A percentile compares a stretch with the other conserved stretches of the same genome.
Evolutionary conservation across 2,888 invertebrate species (phyloP).

Genomic region (Chrysolina haemoptera): DNA sequence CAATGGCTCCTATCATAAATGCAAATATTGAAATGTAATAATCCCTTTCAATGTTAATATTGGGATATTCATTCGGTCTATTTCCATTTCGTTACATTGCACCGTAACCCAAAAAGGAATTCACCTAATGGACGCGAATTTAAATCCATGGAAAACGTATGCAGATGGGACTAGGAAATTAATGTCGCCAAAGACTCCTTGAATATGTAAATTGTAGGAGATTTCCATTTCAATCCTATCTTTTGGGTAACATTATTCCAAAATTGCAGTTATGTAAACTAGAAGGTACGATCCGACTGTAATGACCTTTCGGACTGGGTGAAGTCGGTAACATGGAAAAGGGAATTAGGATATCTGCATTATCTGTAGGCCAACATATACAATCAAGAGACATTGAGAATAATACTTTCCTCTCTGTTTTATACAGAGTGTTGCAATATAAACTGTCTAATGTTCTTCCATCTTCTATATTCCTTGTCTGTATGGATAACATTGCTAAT

Average conservation of each 20-base stretch:
- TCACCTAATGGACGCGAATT: conserved; percentile 13
- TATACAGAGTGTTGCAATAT: no score
- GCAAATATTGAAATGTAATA: background rate
- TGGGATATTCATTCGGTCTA: background rate
- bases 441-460: no score
- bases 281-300: background rate
- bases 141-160: conserved; percentile 19
- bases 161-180: conserved; percentile 26
- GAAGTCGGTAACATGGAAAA: background rate
- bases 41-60: background rate
- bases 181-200: conserved; percentile 32
- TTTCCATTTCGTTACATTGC: background rate
- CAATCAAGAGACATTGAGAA: background rate
- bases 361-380: background rate
- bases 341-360: background rate
- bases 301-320: conserved; percentile 1
- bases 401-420: no score
- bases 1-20: background rate
- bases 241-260: background rate
- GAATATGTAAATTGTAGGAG: conserved; percentile 32
- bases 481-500: no score
- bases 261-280: conserved; percentile 19
- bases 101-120: background rate
- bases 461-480: no score
- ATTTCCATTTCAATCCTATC: conserved; percentile 19